A percentile compares a stretch with the other conserved stretches of the same genome.
Evolutionary conservation across 2,113 vertebrate genomes (phyloP).

Genomic region (Triplophysa dalaica): DNA sequence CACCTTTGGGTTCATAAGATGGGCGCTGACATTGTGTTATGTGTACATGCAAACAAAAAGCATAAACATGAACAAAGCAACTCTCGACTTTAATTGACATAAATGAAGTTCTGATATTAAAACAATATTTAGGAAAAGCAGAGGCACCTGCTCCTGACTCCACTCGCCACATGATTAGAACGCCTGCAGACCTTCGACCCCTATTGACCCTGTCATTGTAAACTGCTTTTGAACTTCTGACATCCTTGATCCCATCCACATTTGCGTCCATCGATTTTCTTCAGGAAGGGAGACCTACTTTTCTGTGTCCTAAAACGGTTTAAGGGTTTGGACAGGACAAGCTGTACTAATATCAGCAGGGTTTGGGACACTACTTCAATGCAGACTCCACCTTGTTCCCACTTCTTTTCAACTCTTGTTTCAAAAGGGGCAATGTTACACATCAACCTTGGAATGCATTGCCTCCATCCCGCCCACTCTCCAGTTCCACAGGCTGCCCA

Average conservation of each 20-base stretch:
- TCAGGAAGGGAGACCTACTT: neutral
- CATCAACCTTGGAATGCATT: conserved; percentile 36
- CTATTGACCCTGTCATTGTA: neutral
- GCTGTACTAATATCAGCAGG: neutral
- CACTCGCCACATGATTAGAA: neutral
- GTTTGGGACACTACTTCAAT: neutral
- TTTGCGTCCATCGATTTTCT: neutral
- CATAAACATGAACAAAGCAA: too few relatives aligned
- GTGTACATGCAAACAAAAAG: too few relatives aligned
- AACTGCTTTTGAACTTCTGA: neutral
- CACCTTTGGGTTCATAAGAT: neutral
- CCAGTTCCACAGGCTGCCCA: conserved; percentile 25
- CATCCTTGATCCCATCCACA: neutral
- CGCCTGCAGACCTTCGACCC: neutral
- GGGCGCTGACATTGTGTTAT: too few relatives aligned
- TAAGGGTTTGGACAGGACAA: neutral
- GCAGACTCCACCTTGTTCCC: conserved; percentile 12
- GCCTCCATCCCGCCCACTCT: conserved; percentile 22
- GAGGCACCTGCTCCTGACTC: neutral
- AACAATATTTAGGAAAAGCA: neutral
- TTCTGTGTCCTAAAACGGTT: neutral
- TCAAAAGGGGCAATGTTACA: conserved; percentile 40
- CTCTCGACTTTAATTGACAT: too few relatives aligned
- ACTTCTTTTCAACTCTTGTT: conserved; percentile 45
- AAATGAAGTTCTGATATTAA: too few relatives aligned